phyloP scores from a whole-genome alignment of 2,113 vertebrate genomes.

The Anarhynchus alexandrinus region DNA sequence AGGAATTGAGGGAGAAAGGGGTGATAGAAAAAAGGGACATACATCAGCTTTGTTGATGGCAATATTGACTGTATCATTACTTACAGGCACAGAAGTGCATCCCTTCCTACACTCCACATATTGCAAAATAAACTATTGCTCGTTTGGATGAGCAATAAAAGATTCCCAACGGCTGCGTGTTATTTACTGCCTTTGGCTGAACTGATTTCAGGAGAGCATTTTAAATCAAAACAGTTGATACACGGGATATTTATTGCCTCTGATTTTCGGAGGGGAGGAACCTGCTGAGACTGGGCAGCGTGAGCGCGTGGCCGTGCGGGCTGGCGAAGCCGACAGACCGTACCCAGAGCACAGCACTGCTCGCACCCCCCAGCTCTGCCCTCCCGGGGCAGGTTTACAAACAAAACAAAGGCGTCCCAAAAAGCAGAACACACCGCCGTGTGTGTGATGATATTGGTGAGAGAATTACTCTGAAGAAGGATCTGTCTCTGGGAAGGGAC shows the following conservation, averaged over 20 bases:
- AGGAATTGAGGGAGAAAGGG: neutral
- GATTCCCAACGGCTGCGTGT: neutral
- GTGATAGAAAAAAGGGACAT: neutral
- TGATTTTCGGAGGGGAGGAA: neutral
- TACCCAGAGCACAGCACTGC: neutral
- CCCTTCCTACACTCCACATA: neutral
- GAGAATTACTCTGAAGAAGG: neutral
- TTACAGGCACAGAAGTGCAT: neutral
- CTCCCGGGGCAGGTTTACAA: neutral
- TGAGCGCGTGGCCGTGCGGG: neutral
- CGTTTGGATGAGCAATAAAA: slow-evolving; percentile 7
- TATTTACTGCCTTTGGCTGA: slow-evolving; percentile 10
- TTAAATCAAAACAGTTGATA: slow-evolving; percentile 1
- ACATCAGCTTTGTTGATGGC: neutral
- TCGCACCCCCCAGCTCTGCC: neutral
- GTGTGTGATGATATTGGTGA: rapidly evolving
- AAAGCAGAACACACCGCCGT: neutral
- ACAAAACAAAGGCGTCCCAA: neutral
- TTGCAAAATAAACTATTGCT: neutral
- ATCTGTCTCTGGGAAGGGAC: neutral
- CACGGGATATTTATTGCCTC: neutral
- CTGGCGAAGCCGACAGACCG: neutral
- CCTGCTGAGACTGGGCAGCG: neutral
- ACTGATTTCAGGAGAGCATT: neutral
- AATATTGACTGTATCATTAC: neutral